Evolutionary conservation across 2,797 vertebrate species (phyloP).

Genomic region (Gobio occitaniae): DNA sequence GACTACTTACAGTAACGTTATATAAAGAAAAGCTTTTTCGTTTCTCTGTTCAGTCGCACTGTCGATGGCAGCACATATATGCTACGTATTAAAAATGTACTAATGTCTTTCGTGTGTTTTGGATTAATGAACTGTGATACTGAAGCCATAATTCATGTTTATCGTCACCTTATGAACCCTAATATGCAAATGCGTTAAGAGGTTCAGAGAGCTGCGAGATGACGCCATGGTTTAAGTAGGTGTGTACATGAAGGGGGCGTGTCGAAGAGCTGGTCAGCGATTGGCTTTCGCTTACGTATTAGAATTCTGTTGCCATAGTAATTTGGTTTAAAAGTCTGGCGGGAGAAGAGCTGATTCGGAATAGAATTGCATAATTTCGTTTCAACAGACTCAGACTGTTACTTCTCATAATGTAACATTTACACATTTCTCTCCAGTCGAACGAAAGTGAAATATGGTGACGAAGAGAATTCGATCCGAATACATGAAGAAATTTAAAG

Average conservation of each 20-base stretch:
- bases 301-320: slow-evolving; percentile 28
- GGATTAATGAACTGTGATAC: background rate
- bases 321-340: slow-evolving; percentile 80
- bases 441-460: slow-evolving; percentile 71
- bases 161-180: background rate
- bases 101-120: background rate
- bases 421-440: background rate
- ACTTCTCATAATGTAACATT: background rate
- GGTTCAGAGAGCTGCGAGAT: slow-evolving; percentile 52
- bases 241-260: slow-evolving; percentile 40
- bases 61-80: too few relatives aligned
- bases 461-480: slow-evolving; percentile 85
- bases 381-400: background rate
- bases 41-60: background rate
- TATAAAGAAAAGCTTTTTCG: background rate
- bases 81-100: too few relatives aligned
- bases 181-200: slow-evolving; percentile 55
- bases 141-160: background rate
- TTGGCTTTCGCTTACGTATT: slow-evolving; percentile 67
- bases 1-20: background rate
- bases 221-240: slow-evolving; percentile 64
- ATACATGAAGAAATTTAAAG: slow-evolving; percentile 96
- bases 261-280: slow-evolving; percentile 58
- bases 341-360: slow-evolving; percentile 31
- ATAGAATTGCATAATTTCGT: background rate